Evolutionary conservation across 1,140 invertebrate species (phyloP).

Genomic region (Aphis craccivora): DNA sequence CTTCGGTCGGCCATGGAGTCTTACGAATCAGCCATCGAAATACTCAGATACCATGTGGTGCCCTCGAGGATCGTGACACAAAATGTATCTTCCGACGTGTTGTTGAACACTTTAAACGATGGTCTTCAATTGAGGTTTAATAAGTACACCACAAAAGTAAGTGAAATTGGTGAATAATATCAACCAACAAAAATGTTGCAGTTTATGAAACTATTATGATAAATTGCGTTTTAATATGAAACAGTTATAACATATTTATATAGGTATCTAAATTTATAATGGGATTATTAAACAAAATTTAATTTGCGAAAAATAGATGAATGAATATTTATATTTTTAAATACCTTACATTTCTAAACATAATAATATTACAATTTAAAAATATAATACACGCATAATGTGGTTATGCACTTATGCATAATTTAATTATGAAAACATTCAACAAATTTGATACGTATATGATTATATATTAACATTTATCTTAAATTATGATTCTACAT

Average conservation of each 20-base stretch:
- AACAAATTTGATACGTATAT: neutral
- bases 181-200: neutral
- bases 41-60: conserved; percentile 65
- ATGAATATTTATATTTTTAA: neutral
- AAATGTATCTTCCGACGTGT: conserved; percentile 64
- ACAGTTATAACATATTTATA: neutral
- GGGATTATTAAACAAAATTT: neutral
- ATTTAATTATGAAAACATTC: neutral
- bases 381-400: neutral
- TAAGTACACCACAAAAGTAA: conserved; percentile 42
- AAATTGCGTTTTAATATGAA: neutral
- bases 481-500: neutral
- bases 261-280: neutral
- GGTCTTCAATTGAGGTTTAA: conserved; percentile 58
- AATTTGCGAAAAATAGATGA: neutral
- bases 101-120: conserved; percentile 63
- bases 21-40: conserved; percentile 62
- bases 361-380: neutral
- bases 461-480: neutral
- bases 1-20: conserved; percentile 30
- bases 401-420: neutral
- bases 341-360: too few species aligned
- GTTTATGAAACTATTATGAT: neutral
- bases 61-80: conserved; percentile 64
- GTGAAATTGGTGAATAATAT: neutral